A percentile compares a stretch with the other conserved stretches of the same genome.
Conservation (phyloP, 2,797 vertebrate species). For the Threskiornis aethiopicus region DNA sequence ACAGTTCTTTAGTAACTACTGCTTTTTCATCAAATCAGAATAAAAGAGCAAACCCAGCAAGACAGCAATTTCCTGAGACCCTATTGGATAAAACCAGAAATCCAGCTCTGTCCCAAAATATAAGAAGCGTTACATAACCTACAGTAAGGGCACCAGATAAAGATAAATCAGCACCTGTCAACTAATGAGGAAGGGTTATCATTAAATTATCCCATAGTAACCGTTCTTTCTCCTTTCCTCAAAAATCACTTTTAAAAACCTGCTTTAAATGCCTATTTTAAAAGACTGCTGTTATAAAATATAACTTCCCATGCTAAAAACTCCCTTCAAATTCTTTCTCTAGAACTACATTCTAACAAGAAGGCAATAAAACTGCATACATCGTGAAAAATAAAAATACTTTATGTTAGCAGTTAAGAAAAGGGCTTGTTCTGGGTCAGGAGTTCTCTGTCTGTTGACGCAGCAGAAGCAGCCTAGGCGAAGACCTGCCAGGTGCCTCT, state of each 20-base stretch:
- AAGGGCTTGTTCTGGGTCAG: neutral
- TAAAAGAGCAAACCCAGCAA: neutral
- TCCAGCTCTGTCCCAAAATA: neutral
- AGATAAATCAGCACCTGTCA: constrained; percentile 37
- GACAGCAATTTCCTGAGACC: neutral
- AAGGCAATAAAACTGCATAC: neutral
- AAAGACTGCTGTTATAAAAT: neutral
- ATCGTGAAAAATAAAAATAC: neutral
- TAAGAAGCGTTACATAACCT: neutral
- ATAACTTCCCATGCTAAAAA: neutral
- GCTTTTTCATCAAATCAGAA: neutral
- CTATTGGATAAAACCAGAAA: constrained; percentile 25
- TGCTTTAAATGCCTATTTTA: neutral
- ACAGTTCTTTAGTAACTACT: neutral
- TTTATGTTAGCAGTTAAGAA: neutral
- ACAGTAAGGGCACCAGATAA: neutral
- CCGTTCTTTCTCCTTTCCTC: neutral
- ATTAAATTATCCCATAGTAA: neutral
- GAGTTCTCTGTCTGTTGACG: neutral
- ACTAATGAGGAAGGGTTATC: neutral
- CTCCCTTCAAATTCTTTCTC: neutral
- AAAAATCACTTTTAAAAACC: neutral
- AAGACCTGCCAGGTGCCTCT: neutral
- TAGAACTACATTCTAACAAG: neutral
- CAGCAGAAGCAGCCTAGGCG: neutral